Evolutionary conservation across 2,888 invertebrate species (phyloP).

Genomic region (Lumbricus terrestris): DNA sequence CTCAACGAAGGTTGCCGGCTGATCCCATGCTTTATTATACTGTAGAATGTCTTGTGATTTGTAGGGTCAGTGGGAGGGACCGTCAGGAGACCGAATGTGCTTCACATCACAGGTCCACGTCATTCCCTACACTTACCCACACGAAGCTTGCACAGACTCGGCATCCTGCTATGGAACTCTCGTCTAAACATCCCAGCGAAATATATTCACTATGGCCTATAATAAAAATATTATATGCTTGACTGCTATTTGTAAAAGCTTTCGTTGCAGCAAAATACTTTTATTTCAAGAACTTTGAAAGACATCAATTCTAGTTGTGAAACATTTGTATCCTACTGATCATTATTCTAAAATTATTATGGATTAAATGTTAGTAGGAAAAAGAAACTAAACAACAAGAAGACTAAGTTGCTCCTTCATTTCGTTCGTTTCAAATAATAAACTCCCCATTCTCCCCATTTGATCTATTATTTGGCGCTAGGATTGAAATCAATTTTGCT

Average conservation of each 20-base stretch:
- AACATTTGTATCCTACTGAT: too few species aligned
- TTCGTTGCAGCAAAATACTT: too few species aligned
- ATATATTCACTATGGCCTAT: too few species aligned
- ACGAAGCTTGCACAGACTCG: slow-evolving; percentile 19
- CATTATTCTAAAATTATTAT: too few species aligned
- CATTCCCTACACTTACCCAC: slow-evolving; percentile 33
- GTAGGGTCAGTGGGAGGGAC: slow-evolving; percentile 26
- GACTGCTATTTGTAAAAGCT: neutral
- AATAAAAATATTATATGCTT: too few species aligned
- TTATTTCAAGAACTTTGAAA: neutral
- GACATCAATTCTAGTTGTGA: neutral
- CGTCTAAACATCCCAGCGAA: slow-evolving; percentile 5
- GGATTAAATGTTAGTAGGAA: too few species aligned
- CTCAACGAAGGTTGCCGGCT: neutral
- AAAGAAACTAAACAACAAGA: too few species aligned
- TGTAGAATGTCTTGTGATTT: neutral
- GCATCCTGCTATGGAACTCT: slow-evolving; percentile 22
- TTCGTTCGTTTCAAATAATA: too few species aligned
- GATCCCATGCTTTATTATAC: neutral
- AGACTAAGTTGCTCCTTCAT: too few species aligned
- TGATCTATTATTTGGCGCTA: too few species aligned
- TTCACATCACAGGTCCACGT: slow-evolving; percentile 33
- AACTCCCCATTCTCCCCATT: too few species aligned
- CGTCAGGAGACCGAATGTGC: slow-evolving; percentile 20
- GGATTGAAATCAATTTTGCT: too few species aligned